Evolutionary conservation across 2,113 vertebrate species (phyloP), one percentile per base, ranked within the genome.

Genomic region (Cavia aperea): DNA sequence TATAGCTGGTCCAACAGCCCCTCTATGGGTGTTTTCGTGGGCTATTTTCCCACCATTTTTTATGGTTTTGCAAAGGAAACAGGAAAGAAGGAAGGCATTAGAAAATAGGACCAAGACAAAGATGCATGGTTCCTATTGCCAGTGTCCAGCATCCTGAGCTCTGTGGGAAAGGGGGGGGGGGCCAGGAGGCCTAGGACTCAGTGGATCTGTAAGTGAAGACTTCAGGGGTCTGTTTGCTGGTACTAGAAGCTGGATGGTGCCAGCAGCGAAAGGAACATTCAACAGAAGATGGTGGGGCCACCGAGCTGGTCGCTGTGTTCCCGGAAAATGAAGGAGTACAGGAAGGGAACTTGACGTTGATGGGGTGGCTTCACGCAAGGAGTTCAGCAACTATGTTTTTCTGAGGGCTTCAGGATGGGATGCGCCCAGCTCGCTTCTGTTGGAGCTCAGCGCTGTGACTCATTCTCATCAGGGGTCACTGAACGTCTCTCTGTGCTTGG

Each of bases 381-480:
- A 77, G 39, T 85, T 91, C n/a, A 56, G 84, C 39, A 51, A 15
- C 81, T 85, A 81, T 89, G 43, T 95, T 89, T 94, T 95, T 91
- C 89, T 93, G 93, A 89, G 73, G 93, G 87, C 51, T 89, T 81
- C 54, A 86, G 89, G 87, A 92, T 94, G 91, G 89, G 95, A 73
- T 2, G 5, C 0, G 19, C 94, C 96, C 94, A 94, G 87, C 81
- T 75, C 1, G 0, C 68, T 79, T 46, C 1, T 51, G 84, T 93
- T 91, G 92, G 96, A 91, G 87, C 93, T 78, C 4, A 0, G 19
- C 11, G 33, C 89, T 6, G 51, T 96, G 96, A 97, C 93, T 96
- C 96, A 97, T 85, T 77, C 91, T 89, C 96, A 65, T 88, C 63
- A 58, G 66, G 95, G 96, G 96, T 96, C 96, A 95, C 60, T 0